Base-by-base conservation (phyloP, 2,888 invertebrate species). In the Phrixothrix hirtus region DNA sequence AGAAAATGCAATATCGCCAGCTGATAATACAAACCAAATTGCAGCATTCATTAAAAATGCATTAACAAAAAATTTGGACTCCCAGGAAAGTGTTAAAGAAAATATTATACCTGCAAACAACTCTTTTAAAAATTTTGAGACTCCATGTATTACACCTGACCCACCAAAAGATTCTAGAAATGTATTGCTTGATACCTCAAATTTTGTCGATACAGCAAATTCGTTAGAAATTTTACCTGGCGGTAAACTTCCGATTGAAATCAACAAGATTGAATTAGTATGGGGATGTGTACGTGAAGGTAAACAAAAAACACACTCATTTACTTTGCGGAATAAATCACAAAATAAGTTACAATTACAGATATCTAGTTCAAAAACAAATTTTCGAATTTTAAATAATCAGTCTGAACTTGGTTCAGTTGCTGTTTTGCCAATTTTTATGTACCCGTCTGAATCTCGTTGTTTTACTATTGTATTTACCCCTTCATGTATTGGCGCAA, bases 281-380 rank as follows among this genome's bases (percentile, higher is more conserved):
- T 85, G 84, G 84, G 81, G 80, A 17, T 82, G 83, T 60, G 70
- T 83, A 1, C 81, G 79, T 64, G 66, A 79, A 6, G 80, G 83
- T 17, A 82, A 78, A 55, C 76, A 74, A 12, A 76, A 75, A 1
- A 75, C 73, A 1, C 82, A 82, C 59, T 78, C 80, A 32, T 79
- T 84, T 65, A 77, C 77, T 14, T 72, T 82, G 43, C 79, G 83
- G 50, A 85, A 85, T 62, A 80, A 75, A 6, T 78, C 81, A 6
- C 71, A 75, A 27, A 81, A 80, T 59, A 79, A 81, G 37, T 70
- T 85, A 2, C 77, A 79, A 10, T 68, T 85, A 11, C 78, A 81
- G 39, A 75, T 80, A 13, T 71, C 74, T 26, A 76, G 83, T 2
- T 74, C 72, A 12, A 78, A 78, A 2, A 74, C 77, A 0, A 77